Evolutionary conservation across 2,113 vertebrate genomes (phyloP), one percentile per base, ranked within the genome.

Genomic region (Xyrauchen texanus): DNA sequence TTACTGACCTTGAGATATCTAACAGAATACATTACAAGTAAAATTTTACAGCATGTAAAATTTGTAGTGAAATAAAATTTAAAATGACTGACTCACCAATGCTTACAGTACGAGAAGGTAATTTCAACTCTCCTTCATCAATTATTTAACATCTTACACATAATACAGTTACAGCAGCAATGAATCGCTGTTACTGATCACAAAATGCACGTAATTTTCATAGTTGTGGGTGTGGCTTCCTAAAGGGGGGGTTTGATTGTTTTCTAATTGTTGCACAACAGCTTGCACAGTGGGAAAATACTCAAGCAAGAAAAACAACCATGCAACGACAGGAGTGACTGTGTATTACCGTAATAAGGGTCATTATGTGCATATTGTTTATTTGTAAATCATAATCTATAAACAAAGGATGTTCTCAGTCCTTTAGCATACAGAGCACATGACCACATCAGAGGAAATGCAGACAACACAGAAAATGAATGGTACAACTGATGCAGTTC

Each of bases 171-270:
- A 45, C 8, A 62, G 45, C 47, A 71, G 34, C 16, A 13, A 8
- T 1, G 52, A 13, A 45, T 44, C 49, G 6, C 46, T 34, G 3
- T 34, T 34, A 34, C 3, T 34, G 21, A 34, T 34, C 21, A 34
- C 21, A 34, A 34, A 12, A 53, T 34, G 60, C 58, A 68, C n/a
- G 7, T 49, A 57, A 68, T 58, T 42, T 9, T 47, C 5, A 7
- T 8, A 21, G 7, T 15, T 47, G 11, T 67, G 34, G 21, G 21
- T 42, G 3, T 8, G 51, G 12, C 34, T 65, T 45, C 66, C 51
- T 58, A 12, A 65, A 21, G n/a, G 7, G 34, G 52, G 34, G 42
- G 13, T 57, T 66, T 52, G 74, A 76, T 76, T 76, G 34, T 49
- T 77, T 68, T 7, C 4, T 58, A 53, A 51, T 52, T 16, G 8